Base-by-base conservation (phyloP, 2,797 vertebrate species). In the Rhynchonycteris naso region DNA sequence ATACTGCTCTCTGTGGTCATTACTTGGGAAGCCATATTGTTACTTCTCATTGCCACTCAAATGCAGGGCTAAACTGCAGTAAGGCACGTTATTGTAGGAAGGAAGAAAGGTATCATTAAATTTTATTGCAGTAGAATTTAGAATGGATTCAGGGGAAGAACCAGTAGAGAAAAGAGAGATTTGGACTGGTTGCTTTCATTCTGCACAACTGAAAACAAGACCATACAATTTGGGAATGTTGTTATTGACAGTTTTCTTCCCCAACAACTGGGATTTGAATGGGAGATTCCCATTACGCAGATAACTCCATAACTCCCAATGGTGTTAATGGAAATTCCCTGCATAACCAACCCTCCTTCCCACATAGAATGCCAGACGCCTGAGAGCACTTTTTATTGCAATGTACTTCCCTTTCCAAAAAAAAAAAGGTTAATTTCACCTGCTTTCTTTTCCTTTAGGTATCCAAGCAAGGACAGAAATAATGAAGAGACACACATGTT, bases 401-500 rank as follows among this genome's bases (percentile, higher is more conserved):
- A 19, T 0, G 59, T 50, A 83, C 65, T 0, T 71, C 58, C 74
- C 68, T n/a, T 88, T 91, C 79, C 1, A 59, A 81, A 91, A 72
- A 24, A 88, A 59, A 81, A 91, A 72, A 24, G 88, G 52, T 26
- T 97, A 94, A 97, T 80, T 86, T 54, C 10, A 9, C 95, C 80
- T 97, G 82, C 50, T 94, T 97, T 50, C 76, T 38, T 93, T 97
- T 96, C 93, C 83, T 95, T 35, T 95, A 98, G 98, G 97, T 92
- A 22, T 88, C 69, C 92, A 95, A 90, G 88, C 94, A 91, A 97
- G 97, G 97, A 97, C 96, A 52, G 10, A 35, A 95, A 92, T 76
- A 93, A 99, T 98, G 98, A 98, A 94, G 97, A 97, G 93, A 74
- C 85, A 88, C 78, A 1, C 50, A 14, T 93, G 43, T 81, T 98